These are phyloP conservation scores for Drosophila equinoxialis DNA, from an alignment of 1,140 invertebrate genomes.

Conservation along the genomic window DNA sequence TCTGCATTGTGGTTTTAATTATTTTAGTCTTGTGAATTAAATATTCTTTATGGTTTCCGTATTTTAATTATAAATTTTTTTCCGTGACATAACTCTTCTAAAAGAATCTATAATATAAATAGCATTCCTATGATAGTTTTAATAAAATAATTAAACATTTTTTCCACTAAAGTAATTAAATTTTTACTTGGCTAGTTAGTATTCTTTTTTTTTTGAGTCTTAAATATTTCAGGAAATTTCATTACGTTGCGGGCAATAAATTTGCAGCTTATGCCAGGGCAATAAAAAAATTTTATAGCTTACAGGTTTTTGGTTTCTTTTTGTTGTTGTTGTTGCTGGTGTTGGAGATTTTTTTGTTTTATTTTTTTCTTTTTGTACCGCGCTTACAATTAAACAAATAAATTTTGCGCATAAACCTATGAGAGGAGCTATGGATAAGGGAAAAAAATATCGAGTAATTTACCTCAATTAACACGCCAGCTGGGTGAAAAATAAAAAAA, in stretches of 20 bases:
- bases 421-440: conserved; percentile 22
- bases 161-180: conserved; percentile 11
- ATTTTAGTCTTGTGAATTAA: not conserved
- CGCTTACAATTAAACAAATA: conserved; percentile 76
- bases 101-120: conserved; percentile 4
- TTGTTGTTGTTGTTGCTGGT: not conserved
- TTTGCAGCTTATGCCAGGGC: conserved; percentile 63
- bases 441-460: conserved; percentile 51
- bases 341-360: conserved; percentile 22
- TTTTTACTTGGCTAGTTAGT: conserved; percentile 10
- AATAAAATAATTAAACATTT: not conserved
- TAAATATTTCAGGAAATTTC: conserved; percentile 12
- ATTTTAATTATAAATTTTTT: not conserved
- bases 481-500: conserved; percentile 19
- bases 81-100: not conserved
- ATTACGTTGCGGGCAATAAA: conserved; percentile 48
- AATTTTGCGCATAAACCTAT: conserved; percentile 71
- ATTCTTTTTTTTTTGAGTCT: conserved; percentile 1
- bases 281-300: conserved; percentile 66
- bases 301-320: not conserved
- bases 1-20: not conserved
- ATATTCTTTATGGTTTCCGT: not conserved
- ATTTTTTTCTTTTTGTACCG: not conserved
- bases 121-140: not conserved
- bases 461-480: conserved; percentile 80